Evolutionary conservation across 2,113 vertebrate genomes (phyloP).

Genomic region (Callipepla squamata): DNA sequence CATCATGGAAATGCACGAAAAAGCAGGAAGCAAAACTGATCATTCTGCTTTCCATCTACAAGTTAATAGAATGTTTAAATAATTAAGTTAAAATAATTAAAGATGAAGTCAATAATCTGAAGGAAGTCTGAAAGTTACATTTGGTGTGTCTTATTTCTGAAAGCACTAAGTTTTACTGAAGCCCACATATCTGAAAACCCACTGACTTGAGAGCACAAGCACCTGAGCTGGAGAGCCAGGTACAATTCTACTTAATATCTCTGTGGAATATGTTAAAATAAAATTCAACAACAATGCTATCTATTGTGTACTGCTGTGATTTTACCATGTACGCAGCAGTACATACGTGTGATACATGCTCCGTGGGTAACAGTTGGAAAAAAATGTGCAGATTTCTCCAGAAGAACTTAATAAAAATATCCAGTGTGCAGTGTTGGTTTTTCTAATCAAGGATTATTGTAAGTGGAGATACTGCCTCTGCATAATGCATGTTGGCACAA

Average conservation of each 20-base stretch:
- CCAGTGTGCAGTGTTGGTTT: background rate
- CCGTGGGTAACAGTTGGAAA: background rate
- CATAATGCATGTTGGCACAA: constrained; percentile 36
- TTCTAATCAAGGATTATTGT: background rate
- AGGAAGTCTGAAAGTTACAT: background rate
- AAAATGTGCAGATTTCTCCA: background rate
- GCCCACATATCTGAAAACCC: background rate
- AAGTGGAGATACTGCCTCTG: background rate
- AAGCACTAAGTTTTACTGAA: background rate
- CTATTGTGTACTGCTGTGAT: background rate
- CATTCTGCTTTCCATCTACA: constrained; percentile 1
- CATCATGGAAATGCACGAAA: background rate
- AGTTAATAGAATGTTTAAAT: background rate
- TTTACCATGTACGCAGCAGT: background rate
- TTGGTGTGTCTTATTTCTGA: background rate
- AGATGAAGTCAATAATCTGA: background rate
- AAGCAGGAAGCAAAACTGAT: constrained; percentile 13
- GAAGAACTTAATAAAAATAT: background rate
- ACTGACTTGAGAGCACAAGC: background rate
- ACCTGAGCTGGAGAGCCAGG: background rate
- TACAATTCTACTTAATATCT: background rate
- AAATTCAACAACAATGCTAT: background rate
- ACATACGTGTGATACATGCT: background rate
- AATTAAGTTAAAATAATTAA: background rate
- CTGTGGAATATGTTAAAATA: background rate